These are phyloP conservation scores for Lycophotia porphyrea DNA, from an alignment of 2,888 invertebrate species.

Conservation along the genomic window DNA sequence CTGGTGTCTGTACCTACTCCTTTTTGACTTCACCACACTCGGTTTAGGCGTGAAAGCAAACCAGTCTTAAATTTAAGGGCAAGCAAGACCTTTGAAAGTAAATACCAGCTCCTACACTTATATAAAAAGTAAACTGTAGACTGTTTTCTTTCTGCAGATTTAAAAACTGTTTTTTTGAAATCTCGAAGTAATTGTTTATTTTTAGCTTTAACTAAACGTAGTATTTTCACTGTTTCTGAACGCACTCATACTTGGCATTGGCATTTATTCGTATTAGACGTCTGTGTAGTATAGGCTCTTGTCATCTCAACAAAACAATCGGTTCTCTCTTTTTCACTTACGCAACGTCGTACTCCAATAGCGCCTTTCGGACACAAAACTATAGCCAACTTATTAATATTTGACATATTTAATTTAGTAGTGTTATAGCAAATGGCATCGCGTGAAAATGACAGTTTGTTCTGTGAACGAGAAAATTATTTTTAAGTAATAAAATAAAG, in stretches of 20 bases:
- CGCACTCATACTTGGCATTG: conserved; percentile 63
- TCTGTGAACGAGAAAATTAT: conserved; percentile 64
- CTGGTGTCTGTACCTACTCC: not conserved
- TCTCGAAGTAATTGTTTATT: conserved; percentile 5
- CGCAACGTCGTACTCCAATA: not conserved
- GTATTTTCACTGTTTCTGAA: conserved; percentile 50
- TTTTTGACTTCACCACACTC: not conserved
- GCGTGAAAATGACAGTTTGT: conserved; percentile 77
- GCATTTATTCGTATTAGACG: conserved; percentile 49
- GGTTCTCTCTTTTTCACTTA: conserved; percentile 57
- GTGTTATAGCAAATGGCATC: conserved; percentile 80
- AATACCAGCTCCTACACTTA: not conserved
- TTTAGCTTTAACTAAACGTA: conserved; percentile 27
- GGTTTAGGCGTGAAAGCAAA: not conserved
- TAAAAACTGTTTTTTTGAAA: not conserved
- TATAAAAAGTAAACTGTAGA: not conserved
- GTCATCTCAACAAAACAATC: conserved; percentile 32
- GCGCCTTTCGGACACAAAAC: conserved; percentile 39
- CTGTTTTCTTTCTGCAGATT: not conserved
- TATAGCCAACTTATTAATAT: conserved; percentile 37
- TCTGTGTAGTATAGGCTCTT: not conserved
- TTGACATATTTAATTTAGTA: conserved; percentile 42
- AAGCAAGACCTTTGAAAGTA: not conserved
- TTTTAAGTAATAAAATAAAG: conserved; percentile 54
- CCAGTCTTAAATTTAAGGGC: not conserved